These are phyloP conservation scores for Andricus quercusramuli DNA, from an alignment of 2,888 invertebrate genomes.

Conservation along the genomic window DNA sequence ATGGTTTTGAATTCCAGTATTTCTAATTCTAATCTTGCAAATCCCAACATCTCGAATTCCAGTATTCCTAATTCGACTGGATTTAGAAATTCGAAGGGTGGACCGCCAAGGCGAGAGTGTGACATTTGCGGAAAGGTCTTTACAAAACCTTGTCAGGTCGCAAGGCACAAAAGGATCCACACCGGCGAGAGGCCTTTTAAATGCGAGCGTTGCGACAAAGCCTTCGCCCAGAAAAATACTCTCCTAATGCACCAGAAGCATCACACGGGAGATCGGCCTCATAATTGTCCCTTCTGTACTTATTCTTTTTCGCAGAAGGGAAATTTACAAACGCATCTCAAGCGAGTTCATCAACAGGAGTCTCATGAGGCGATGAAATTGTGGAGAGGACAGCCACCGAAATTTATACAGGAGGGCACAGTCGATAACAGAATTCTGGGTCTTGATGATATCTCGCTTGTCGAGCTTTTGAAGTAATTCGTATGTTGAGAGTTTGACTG, in stretches of 20 bases:
- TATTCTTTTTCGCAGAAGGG: conserved; percentile 82
- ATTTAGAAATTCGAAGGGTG: conserved; percentile 22
- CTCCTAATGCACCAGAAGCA: conserved; percentile 82
- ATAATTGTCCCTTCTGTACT: conserved; percentile 82
- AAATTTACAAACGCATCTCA: conserved; percentile 82
- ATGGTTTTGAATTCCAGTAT: conserved; percentile 8
- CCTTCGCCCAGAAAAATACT: conserved; percentile 83
- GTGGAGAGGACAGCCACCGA: conserved; percentile 51
- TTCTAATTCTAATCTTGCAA: not conserved
- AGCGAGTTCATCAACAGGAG: conserved; percentile 76
- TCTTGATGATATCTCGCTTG: conserved; percentile 70
- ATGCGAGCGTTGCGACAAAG: conserved; percentile 81
- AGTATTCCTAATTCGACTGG: conserved; percentile 11
- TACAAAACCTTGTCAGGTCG: conserved; percentile 80
- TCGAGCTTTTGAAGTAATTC: conserved; percentile 53
- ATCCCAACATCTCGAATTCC: not conserved
- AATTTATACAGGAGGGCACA: conserved; percentile 58
- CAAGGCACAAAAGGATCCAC: conserved; percentile 81
- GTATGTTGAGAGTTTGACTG: not conserved
- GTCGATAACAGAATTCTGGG: conserved; percentile 63
- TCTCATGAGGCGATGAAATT: conserved; percentile 61
- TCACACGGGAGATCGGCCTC: conserved; percentile 82
- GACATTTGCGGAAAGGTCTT: conserved; percentile 80
- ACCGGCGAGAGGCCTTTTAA: conserved; percentile 82
- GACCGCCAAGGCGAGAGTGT: conserved; percentile 66